phyloP scores from a whole-genome alignment of 2,113 vertebrate species.

The Phyllopteryx taeniolatus region DNA sequence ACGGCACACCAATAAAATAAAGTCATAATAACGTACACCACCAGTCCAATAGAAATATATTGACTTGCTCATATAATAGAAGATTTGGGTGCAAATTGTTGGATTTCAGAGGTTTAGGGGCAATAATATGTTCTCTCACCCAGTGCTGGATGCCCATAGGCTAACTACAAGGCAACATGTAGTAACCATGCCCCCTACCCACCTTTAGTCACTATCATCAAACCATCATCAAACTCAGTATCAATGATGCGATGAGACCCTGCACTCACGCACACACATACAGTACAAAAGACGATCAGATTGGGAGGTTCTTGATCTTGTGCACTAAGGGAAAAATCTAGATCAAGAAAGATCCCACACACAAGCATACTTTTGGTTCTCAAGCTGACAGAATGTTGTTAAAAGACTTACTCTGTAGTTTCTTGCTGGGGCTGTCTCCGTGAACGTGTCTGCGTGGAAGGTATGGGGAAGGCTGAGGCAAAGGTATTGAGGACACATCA shows the following conservation, averaged over 20 bases:
- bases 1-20: constrained; percentile 1
- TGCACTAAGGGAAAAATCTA: constrained; percentile 31
- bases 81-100: constrained; percentile 24
- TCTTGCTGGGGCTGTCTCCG: constrained; percentile 92
- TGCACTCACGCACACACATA: constrained; percentile 66
- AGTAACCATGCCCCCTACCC: constrained; percentile 83
- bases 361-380: constrained; percentile 5
- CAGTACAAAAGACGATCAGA: constrained; percentile 39
- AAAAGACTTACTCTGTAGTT: constrained; percentile 88
- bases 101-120: constrained; percentile 7
- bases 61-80: constrained; percentile 22
- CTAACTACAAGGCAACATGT: constrained; percentile 42
- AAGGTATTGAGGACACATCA: constrained; percentile 93
- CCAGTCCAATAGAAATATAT: constrained; percentile 23
- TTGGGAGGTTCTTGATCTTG: constrained; percentile 29
- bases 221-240: constrained; percentile 99
- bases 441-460: constrained; percentile 90
- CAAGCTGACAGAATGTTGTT: not conserved
- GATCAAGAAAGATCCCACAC: constrained; percentile 10
- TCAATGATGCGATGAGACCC: constrained; percentile 99
- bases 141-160: constrained; percentile 64
- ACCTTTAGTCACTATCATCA: constrained; percentile 94
- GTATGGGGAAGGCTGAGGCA: constrained; percentile 97
- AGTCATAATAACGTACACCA: constrained; percentile 10
- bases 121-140: constrained; percentile 56